These are phyloP conservation scores for Ahaetulla prasina DNA, from an alignment of 2,113 vertebrate genomes.

Conservation along the genomic window DNA sequence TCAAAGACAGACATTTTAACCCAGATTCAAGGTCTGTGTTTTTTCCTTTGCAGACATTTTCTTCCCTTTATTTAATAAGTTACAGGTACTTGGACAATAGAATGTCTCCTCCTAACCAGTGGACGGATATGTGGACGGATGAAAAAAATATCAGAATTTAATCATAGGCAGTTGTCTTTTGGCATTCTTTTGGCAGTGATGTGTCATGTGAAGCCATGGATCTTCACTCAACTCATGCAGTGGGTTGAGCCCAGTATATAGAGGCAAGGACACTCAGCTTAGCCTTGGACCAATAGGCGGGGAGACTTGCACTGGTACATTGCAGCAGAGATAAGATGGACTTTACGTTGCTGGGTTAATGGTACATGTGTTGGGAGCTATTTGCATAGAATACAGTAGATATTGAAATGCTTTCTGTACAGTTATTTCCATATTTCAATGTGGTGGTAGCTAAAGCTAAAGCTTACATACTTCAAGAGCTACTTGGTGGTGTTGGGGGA, in stretches of 20 bases:
- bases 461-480: neutral
- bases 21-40: neutral
- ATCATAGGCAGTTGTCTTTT: neutral
- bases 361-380: neutral
- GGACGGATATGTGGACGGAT: neutral
- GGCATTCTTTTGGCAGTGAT: neutral
- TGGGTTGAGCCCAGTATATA: neutral
- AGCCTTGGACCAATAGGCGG: neutral
- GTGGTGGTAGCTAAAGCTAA: neutral
- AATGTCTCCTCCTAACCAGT: neutral
- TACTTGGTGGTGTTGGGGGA: neutral
- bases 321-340: neutral
- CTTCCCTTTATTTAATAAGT: neutral
- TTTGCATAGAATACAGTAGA: neutral
- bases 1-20: neutral
- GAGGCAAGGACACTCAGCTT: neutral
- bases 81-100: neutral
- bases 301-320: neutral
- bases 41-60: neutral
- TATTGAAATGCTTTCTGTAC: neutral
- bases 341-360: neutral
- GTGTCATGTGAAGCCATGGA: neutral
- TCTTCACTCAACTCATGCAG: neutral
- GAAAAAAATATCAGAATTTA: neutral
- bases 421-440: neutral